Evolutionary conservation across 2,113 vertebrate species (phyloP), one percentile per base, ranked within the genome.

Genomic region (Psophia crepitans): DNA sequence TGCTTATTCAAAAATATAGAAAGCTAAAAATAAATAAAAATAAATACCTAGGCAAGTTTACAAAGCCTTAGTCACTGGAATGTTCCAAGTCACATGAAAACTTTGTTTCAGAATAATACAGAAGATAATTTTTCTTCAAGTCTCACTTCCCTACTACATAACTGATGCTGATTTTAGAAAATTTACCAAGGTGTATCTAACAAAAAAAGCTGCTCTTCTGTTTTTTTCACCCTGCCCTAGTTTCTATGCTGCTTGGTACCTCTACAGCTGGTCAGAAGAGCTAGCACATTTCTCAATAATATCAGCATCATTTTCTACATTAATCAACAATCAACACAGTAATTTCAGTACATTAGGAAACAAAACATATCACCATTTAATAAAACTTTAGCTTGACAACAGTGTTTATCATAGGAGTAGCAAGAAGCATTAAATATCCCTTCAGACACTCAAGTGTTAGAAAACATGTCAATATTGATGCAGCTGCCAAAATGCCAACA

Each of bases 401-500:
- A 80, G 30, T 18, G 33, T 68, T 95, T 80, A 54, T 75, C 75
- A 77, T 24, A 51, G 32, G 56, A 84, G 30, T 43, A 94, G 41
- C 24, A 63, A 85, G 58, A 85, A 14, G 27, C 33, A 85, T 66
- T 81, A 80, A 95, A 77, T 44, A 95, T 51, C 35, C 71, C 54
- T 82, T 91, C 71, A 81, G 63, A 92, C 46, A 70, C 26, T 83
- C 23, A 94, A 74, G 41, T 56, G 46, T 64, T 74, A 94, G 92
- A 84, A 91, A 94, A 94, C 35, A 78, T 27, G 37, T 74, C 84
- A 91, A 74, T 85, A 87, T 51, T 94, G 82, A 87, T 41, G 61
- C 48, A 91, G 93, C 87, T 87, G 73, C 61, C 82, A 97, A 93
- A 94, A 84, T 6, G 7, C n/a, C n/a, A 94, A 43, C 18, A 33